These are phyloP conservation scores for Ellobium chinense DNA, from an alignment of 2,888 invertebrate species.

Conservation along the genomic window DNA sequence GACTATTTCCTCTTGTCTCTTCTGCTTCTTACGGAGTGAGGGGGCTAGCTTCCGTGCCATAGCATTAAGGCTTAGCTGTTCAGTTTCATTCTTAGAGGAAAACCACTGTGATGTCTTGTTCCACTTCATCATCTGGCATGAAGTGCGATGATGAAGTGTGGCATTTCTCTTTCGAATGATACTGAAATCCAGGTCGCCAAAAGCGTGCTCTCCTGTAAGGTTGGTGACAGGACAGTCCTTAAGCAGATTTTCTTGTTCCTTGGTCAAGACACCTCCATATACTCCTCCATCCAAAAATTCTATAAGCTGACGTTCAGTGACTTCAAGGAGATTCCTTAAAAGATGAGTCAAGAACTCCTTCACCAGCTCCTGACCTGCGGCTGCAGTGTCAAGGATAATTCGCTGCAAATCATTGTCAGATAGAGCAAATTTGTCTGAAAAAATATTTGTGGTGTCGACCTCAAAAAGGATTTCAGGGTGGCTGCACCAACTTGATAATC, in stretches of 20 bases:
- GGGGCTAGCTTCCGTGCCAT: not conserved
- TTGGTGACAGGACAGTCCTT: slow-evolving; percentile 11
- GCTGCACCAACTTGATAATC: not conserved
- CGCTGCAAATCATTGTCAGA: not conserved
- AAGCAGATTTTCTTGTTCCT: not conserved
- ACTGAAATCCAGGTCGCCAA: slow-evolving; percentile 19
- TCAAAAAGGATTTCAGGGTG: not conserved
- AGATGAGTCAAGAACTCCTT: not conserved
- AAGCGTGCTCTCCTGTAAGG: slow-evolving; percentile 2
- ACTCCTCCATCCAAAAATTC: slow-evolving; percentile 9
- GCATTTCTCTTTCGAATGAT: not conserved
- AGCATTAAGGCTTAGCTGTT: not conserved
- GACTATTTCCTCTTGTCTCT: not conserved
- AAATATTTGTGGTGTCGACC: not conserved
- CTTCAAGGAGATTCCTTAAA: not conserved
- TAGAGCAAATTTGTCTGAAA: not conserved
- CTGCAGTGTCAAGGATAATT: not conserved
- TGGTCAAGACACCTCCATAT: not conserved
- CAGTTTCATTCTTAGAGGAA: not conserved
- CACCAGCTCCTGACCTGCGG: too few species aligned
- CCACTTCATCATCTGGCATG: not conserved
- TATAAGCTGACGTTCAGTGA: not conserved
- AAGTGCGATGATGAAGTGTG: not conserved
- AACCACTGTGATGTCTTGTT: slow-evolving; percentile 17
- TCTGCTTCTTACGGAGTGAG: not conserved